A percentile compares a stretch with the other conserved stretches of the same genome.
phyloP scores from a whole-genome alignment of 2,113 vertebrate genomes.

The Todiramphus chloris region DNA sequence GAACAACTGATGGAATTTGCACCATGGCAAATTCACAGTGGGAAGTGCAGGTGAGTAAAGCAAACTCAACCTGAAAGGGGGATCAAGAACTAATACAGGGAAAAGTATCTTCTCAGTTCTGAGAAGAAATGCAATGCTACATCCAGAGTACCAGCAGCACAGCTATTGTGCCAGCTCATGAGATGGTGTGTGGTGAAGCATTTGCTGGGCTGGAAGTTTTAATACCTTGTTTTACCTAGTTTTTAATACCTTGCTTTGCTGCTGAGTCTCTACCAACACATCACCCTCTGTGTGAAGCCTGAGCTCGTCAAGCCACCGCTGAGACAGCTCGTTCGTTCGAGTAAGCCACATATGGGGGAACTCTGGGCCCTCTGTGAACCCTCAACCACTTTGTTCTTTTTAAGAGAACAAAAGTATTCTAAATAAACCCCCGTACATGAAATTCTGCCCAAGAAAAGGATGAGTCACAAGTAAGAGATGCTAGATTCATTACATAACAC shows the following conservation, averaged over 20 bases:
- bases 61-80: neutral
- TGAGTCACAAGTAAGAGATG: neutral
- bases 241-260: neutral
- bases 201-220: neutral
- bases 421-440: neutral
- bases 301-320: neutral
- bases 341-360: fast-evolving
- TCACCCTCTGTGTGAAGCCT: fast-evolving
- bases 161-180: neutral
- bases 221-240: neutral
- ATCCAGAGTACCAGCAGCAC: neutral
- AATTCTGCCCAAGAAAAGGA: neutral
- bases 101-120: neutral
- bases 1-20: neutral
- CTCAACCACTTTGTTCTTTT: neutral
- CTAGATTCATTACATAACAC: neutral
- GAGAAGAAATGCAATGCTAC: neutral
- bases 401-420: neutral
- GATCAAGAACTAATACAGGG: neutral
- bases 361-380: neutral
- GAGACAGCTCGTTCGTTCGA: neutral
- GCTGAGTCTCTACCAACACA: neutral
- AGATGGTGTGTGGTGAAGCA: neutral
- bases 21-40: neutral
- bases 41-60: neutral